These are phyloP conservation scores for Naja naja DNA, from an alignment of 2,113 vertebrate genomes.

Conservation along the genomic window DNA sequence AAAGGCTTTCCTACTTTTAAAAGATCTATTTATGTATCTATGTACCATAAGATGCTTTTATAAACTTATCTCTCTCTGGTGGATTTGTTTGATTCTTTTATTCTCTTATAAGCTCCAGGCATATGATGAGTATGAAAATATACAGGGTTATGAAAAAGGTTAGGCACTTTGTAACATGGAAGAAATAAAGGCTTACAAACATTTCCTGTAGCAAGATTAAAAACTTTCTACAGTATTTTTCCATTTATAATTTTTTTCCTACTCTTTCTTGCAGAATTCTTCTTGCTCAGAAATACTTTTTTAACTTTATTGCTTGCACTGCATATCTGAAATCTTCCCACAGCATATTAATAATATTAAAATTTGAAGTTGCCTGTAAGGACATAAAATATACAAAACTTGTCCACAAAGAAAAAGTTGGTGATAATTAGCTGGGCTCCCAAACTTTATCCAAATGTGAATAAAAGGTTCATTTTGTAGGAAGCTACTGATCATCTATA, in stretches of 20 bases:
- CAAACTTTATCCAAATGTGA: not conserved
- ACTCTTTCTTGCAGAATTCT: not conserved
- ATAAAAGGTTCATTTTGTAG: not conserved
- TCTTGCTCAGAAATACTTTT: not conserved
- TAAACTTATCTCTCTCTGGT: not conserved
- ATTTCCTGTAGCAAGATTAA: not conserved
- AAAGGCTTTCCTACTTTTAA: not conserved
- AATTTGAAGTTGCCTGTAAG: not conserved
- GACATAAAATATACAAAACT: not conserved
- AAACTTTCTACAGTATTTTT: too few species aligned
- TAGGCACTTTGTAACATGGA: not conserved
- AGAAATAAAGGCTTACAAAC: not conserved
- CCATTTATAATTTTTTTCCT: not conserved
- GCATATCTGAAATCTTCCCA: not conserved
- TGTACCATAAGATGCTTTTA: conserved; percentile 20
- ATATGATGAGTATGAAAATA: not conserved
- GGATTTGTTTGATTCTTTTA: not conserved
- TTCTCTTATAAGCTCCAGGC: not conserved
- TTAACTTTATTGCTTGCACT: not conserved
- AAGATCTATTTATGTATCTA: conserved; percentile 5
- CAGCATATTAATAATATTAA: not conserved
- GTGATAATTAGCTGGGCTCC: not conserved
- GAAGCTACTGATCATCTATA: not conserved
- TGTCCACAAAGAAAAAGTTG: not conserved
- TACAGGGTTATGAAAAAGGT: not conserved